Base-by-base conservation (phyloP, 2,888 invertebrate species). In the Caenorhabditis becei region DNA sequence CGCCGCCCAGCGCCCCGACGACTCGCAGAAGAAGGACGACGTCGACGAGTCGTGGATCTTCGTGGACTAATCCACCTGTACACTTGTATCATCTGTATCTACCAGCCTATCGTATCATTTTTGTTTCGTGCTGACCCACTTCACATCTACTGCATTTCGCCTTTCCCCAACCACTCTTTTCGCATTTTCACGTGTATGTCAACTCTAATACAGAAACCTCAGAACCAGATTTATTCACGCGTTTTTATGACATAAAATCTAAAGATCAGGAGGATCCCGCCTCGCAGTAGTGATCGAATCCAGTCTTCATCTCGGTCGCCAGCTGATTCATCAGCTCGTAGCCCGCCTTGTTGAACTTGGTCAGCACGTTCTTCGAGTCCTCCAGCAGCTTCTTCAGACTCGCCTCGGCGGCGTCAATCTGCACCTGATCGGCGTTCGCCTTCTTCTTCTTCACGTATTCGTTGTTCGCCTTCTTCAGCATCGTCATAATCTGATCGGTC, bases 41-140 rank as follows among this genome's bases (percentile, higher is more conserved):
- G 75, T 71, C 26, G 80, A 80, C 35, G 74, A 80, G 41, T 70
- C 80, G 16, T 80, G 80, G 80, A 59, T 58, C 16, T 65, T 80
- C 63, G 80, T 80, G n/a, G 72, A 79, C n/a, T 66, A 51, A 56
- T 51, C 20, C 24, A n/a, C 24, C 20, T 56, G 14, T 72, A 62
- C 62, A 72, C 35, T 63, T 56, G 58, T 65, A 47, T 54, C 44
- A 58, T 72, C 54, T 72, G 62, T 54, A 71, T 62, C 56, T 37
- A 26, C 26, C n/a, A n/a, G n/a, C n/a, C n/a, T n/a, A n/a, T n/a
- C 14, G 18, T 49, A 14, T 44, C 16, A 23, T 20, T 3, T 66
- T 28, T 56, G 56, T 67, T 47, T 47, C 18, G n/a, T 18, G 14
- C 49, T 24, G 8, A 11, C n/a, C 28, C 26, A 16, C 28, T 54